phyloP scores from a whole-genome alignment of 2,888 invertebrate species.

The Sthenelais limicola region DNA sequence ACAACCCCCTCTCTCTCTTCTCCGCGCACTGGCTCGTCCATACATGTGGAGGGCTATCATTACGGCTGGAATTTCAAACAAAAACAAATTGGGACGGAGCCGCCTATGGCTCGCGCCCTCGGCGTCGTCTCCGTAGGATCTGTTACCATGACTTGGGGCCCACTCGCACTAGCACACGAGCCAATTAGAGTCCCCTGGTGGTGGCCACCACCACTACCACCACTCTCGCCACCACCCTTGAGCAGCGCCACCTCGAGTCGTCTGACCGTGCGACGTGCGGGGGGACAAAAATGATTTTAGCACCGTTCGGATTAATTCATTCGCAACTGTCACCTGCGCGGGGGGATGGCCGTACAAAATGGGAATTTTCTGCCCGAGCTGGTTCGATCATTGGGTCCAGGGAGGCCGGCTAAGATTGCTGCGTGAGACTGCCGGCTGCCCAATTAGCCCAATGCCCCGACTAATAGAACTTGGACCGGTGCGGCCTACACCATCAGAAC shows the following conservation, averaged over 20 bases:
- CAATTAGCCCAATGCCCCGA: conserved; percentile 34
- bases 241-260: background rate
- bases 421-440: background rate
- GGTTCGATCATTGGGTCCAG: conserved; percentile 11
- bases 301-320: conserved; percentile 31
- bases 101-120: too few relatives aligned
- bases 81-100: too few relatives aligned
- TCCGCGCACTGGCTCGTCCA: too few relatives aligned
- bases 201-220: conserved; percentile 2
- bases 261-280: background rate
- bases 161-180: background rate
- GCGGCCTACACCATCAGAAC: background rate
- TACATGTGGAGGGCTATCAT: too few relatives aligned
- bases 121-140: conserved; percentile 1
- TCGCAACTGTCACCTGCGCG: conserved; percentile 30
- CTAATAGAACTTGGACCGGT: conserved; percentile 28
- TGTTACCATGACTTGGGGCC: conserved; percentile 3
- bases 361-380: conserved; percentile 39
- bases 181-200: conserved; percentile 6
- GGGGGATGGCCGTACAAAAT: background rate
- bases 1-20: too few relatives aligned
- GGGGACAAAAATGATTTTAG: conserved; percentile 22
- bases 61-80: too few relatives aligned
- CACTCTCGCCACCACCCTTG: background rate
- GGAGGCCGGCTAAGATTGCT: conserved; percentile 10